Percentiles rank a stretch among this genome's conserved stretches.
Evolutionary conservation across 1,140 invertebrate species (phyloP).

Genomic region (Drosophila arizonae): DNA sequence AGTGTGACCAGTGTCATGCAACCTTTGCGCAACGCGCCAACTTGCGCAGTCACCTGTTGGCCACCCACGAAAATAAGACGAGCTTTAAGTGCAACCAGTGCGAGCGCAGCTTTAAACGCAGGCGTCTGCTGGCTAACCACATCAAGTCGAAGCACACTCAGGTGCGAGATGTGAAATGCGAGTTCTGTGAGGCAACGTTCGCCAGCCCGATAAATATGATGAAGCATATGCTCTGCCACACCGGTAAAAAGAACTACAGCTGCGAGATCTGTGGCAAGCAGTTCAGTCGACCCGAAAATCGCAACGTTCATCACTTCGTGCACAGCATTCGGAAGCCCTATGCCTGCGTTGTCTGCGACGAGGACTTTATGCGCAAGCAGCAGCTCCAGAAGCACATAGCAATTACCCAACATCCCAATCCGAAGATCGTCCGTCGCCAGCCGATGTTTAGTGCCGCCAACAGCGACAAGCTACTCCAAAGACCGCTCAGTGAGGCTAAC

Average conservation of each 20-base stretch:
- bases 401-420: conserved; percentile 87
- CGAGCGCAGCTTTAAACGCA: conserved; percentile 89
- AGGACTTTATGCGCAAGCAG: conserved; percentile 93
- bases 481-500: background rate
- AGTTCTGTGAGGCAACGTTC: conserved; percentile 89
- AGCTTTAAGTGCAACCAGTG: conserved; percentile 88
- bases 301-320: conserved; percentile 92
- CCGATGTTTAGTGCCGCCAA: conserved; percentile 84
- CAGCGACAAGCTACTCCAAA: conserved; percentile 14
- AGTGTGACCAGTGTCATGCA: conserved; percentile 91
- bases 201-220: conserved; percentile 93
- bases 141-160: conserved; percentile 91
- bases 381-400: conserved; percentile 91
- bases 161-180: conserved; percentile 90
- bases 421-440: conserved; percentile 91
- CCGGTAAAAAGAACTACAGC: conserved; percentile 89
- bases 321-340: conserved; percentile 94
- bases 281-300: conserved; percentile 92
- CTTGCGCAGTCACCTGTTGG: conserved; percentile 90
- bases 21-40: conserved; percentile 91
- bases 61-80: conserved; percentile 91
- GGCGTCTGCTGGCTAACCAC: conserved; percentile 90
- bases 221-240: conserved; percentile 91
- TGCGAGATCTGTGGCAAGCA: conserved; percentile 95
- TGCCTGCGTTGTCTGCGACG: conserved; percentile 91